Evolutionary conservation across 2,888 invertebrate species (phyloP).

Genomic region (Odontothrips loti): DNA sequence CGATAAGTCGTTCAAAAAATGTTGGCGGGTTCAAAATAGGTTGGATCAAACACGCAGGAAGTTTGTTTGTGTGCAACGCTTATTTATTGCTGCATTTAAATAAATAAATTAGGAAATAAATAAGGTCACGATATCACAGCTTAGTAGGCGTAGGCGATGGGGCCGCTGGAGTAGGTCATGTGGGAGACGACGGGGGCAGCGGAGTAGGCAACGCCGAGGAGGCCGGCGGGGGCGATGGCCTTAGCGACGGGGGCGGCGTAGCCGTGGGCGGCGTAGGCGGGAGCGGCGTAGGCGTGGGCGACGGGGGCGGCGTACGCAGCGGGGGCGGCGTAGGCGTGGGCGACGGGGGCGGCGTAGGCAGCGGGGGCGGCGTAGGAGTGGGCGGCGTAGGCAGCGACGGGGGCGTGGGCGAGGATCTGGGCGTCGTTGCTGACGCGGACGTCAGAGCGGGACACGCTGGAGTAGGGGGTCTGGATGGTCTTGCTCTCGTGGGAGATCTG

Average conservation of each 20-base stretch:
- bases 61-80: not conserved
- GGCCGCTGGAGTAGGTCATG: constrained; percentile 39
- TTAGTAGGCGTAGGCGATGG: constrained; percentile 37
- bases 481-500: constrained; percentile 63
- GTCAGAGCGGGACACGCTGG: constrained; percentile 65
- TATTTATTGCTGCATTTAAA: constrained; percentile 11
- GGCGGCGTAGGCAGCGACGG: constrained; percentile 39
- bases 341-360: too few relatives aligned
- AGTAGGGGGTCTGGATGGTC: constrained; percentile 67
- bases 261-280: too few relatives aligned
- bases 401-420: constrained; percentile 44
- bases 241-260: too few relatives aligned
- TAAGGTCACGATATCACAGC: constrained; percentile 20
- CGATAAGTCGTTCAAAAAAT: too few relatives aligned
- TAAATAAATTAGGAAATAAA: constrained; percentile 14
- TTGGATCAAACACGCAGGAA: not conserved
- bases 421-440: constrained; percentile 64
- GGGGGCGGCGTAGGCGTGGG: too few relatives aligned
- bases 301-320: too few relatives aligned
- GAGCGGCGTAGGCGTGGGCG: too few relatives aligned
- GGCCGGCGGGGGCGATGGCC: constrained; percentile 38
- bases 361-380: too few relatives aligned
- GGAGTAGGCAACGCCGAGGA: constrained; percentile 38
- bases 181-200: constrained; percentile 39
- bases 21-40: too few relatives aligned